phyloP scores from a whole-genome alignment of 1,140 invertebrate genomes.

The Neuroterus valhalla region DNA sequence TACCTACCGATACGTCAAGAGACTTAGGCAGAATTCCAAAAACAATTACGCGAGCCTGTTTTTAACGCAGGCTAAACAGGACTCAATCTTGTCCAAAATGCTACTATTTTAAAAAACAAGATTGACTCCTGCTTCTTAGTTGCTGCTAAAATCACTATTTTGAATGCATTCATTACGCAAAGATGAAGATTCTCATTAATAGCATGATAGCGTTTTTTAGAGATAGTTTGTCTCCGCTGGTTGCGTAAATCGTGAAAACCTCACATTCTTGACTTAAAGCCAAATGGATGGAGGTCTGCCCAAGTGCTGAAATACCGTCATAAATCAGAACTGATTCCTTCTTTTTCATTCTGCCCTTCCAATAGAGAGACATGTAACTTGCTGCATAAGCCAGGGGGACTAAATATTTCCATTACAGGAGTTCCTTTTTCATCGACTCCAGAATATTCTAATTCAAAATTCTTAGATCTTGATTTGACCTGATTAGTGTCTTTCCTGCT shows the following conservation, averaged over 20 bases:
- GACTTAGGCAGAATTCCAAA: slow-evolving; percentile 82
- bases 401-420: slow-evolving; percentile 81
- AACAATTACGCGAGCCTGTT: slow-evolving; percentile 81
- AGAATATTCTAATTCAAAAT: slow-evolving; percentile 83
- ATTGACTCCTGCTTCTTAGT: slow-evolving; percentile 81
- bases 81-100: slow-evolving; percentile 65
- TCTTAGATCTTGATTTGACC: slow-evolving; percentile 76
- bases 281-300: slow-evolving; percentile 83
- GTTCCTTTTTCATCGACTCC: slow-evolving; percentile 75
- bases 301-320: slow-evolving; percentile 81
- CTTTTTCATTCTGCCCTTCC: slow-evolving; percentile 79
- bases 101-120: slow-evolving; percentile 76
- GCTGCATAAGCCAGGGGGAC: slow-evolving; percentile 79
- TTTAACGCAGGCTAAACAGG: slow-evolving; percentile 80
- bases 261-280: slow-evolving; percentile 78
- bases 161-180: slow-evolving; percentile 14
- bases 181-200: slow-evolving; percentile 66
- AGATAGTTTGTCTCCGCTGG: slow-evolving; percentile 84
- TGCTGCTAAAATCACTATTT: slow-evolving; percentile 74
- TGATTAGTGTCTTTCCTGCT: slow-evolving; percentile 72
- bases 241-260: slow-evolving; percentile 83
- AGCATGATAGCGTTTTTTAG: slow-evolving; percentile 84
- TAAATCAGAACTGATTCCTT: slow-evolving; percentile 81
- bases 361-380: slow-evolving; percentile 89
- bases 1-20: slow-evolving; percentile 74